Base-by-base conservation (phyloP, 2,888 invertebrate genomes). In the Galeruca laticollis region DNA sequence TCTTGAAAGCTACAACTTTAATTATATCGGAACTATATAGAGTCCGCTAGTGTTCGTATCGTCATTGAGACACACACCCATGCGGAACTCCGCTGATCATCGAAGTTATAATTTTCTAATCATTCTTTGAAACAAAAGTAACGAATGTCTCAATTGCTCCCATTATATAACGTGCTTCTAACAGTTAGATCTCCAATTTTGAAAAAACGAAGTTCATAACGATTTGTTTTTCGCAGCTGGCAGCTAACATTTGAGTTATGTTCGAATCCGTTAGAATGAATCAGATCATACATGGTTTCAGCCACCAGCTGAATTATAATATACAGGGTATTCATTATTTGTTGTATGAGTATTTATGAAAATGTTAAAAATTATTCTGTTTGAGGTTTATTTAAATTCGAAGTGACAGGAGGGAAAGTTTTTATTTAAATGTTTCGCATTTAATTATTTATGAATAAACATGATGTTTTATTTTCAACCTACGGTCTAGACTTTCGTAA, bases 171-270 rank as follows among this genome's bases (percentile, higher is more conserved):
- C 35, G 21, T 5, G 10, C 37, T 51, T n/a, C 65, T 65, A 65
- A 65, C 65, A 57, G 65, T 65, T 57, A 40, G 43, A 47, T 33
- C 20, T 52, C 15, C 1, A 13, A 33, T 21, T 56, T 56, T 54
- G 10, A 26, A 64, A n/a, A 37, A 31, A 56, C 37, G 49, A 43
- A 31, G 54, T 43, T 43, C 47, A 57, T 65, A 65, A 33, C 47
- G 43, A 57, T 65, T 26, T 65, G 57, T 57, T 65, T 57, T 57
- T 15, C 57, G 31, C 20, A 47, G 65, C 65, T 65, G 31, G 33
- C 26, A 65, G 65, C 65, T n/a, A n/a, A 15, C 20, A 15, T 6
- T 56, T 56, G 64, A 56, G 40, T 64, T 56, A 65, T 65, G 65
- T 31, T 43, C 9, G 31, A 18, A 18, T 31, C 65, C 65, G 65